phyloP scores from a whole-genome alignment of 2,888 invertebrate genomes.

The Drosophila atripex region DNA sequence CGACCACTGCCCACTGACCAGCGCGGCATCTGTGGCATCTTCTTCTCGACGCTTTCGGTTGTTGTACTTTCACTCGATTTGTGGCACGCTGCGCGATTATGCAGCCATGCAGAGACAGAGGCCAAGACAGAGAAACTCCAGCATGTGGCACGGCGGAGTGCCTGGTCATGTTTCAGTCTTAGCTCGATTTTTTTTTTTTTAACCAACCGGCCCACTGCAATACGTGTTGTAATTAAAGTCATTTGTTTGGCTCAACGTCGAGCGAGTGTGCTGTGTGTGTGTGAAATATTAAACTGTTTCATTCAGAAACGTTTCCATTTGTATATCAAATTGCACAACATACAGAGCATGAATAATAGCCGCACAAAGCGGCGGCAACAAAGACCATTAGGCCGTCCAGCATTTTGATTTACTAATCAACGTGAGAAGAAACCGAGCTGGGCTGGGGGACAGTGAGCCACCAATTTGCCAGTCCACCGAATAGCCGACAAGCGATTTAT shows the following conservation, averaged over 20 bases:
- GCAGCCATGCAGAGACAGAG: constrained; percentile 65
- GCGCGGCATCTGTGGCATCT: constrained; percentile 28
- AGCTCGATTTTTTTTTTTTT: constrained; percentile 43
- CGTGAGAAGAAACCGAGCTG: constrained; percentile 57
- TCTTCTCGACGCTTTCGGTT: constrained; percentile 58
- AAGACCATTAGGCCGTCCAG: constrained; percentile 28
- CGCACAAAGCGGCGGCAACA: constrained; percentile 6
- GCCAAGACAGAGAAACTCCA: constrained; percentile 53
- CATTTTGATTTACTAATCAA: constrained; percentile 54
- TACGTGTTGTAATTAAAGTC: constrained; percentile 58
- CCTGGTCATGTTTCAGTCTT: constrained; percentile 56
- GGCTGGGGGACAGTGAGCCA: constrained; percentile 4
- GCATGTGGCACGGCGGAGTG: constrained; percentile 16
- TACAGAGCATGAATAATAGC: constrained; percentile 65
- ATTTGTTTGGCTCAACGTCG: constrained; percentile 65
- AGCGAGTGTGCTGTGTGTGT: constrained; percentile 15
- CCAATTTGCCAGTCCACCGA: constrained; percentile 54
- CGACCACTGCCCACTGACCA: constrained; percentile 18
- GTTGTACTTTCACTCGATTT: constrained; percentile 63
- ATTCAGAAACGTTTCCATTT: constrained; percentile 40
- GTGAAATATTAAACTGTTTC: constrained; percentile 41
- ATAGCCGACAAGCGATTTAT: constrained; percentile 43
- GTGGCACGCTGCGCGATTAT: constrained; percentile 66
- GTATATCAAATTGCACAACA: constrained; percentile 62
- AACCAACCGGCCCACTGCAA: constrained; percentile 1